Conservation (phyloP, 2,888 invertebrate species). For the Spilosoma lubricipeda region DNA sequence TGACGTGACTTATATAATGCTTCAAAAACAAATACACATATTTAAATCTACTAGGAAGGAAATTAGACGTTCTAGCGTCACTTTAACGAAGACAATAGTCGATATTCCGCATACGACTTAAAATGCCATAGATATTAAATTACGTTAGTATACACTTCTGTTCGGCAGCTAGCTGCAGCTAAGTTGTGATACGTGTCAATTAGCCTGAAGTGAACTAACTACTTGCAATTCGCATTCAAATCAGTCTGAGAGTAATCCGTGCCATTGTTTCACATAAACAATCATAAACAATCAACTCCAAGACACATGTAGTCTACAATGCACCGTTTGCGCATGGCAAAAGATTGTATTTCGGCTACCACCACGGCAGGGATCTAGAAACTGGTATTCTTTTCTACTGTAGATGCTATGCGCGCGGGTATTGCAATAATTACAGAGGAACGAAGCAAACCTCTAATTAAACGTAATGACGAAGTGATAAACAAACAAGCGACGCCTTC, state of each 20-base stretch:
- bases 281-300: too few relatives aligned
- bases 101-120: background rate
- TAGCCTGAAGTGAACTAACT: conserved; percentile 41
- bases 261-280: conserved; percentile 56
- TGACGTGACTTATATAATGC: background rate
- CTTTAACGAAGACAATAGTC: background rate
- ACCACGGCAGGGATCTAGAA: background rate
- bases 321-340: conserved; percentile 9
- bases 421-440: conserved; percentile 38
- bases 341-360: conserved; percentile 4
- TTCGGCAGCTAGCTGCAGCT: background rate
- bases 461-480: conserved; percentile 67
- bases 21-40: background rate
- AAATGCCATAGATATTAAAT: background rate
- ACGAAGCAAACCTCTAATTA: conserved; percentile 63
- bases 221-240: conserved; percentile 50
- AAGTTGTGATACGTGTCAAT: conserved; percentile 46
- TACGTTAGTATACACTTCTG: background rate
- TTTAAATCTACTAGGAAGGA: background rate
- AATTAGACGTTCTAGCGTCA: background rate
- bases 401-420: conserved; percentile 22
- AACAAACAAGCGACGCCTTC: conserved; percentile 62
- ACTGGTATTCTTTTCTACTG: conserved; percentile 9
- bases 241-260: conserved; percentile 49
- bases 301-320: background rate